A percentile compares a stretch with the other conserved stretches of the same genome.
Conservation (phyloP, 2,113 vertebrate genomes). For the Gallinago paraguaiae region DNA sequence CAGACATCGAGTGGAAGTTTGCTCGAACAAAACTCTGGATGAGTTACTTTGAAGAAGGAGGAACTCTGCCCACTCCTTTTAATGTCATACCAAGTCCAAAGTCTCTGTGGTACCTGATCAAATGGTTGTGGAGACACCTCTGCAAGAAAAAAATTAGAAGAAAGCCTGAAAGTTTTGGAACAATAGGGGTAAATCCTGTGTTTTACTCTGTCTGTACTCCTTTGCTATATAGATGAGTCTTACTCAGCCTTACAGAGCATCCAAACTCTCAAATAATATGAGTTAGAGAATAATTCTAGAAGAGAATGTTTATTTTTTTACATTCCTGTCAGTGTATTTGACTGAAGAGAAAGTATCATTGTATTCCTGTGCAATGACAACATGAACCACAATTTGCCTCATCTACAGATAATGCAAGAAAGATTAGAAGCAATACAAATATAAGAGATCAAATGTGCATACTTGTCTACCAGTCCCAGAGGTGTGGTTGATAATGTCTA, state of each 20-base stretch:
- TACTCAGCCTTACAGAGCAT: background rate
- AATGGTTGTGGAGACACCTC: slow-evolving; percentile 85
- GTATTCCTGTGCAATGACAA: background rate
- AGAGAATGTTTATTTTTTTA: background rate
- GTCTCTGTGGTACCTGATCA: slow-evolving; percentile 87
- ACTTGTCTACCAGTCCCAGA: background rate
- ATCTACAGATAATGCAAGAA: background rate
- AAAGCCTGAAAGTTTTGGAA: slow-evolving; percentile 88
- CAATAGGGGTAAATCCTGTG: slow-evolving; percentile 85
- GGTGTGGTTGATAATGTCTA: background rate
- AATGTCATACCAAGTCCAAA: slow-evolving; percentile 98
- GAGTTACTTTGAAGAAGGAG: slow-evolving; percentile 99
- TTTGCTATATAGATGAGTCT: background rate
- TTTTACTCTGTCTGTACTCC: background rate
- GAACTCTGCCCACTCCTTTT: slow-evolving; percentile 94
- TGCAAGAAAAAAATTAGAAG: slow-evolving; percentile 82
- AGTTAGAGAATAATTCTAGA: background rate
- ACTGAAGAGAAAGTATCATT: background rate
- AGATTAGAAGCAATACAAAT: background rate
- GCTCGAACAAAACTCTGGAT: slow-evolving; percentile 99
- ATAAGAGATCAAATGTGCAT: background rate
- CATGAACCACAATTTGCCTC: background rate
- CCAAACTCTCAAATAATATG: background rate
- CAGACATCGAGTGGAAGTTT: slow-evolving; percentile 99
- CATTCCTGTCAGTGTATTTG: background rate